Percentiles rank a stretch among this genome's conserved stretches.
Conservation (phyloP, 1,140 invertebrate species). For the Halyomorpha halys region DNA sequence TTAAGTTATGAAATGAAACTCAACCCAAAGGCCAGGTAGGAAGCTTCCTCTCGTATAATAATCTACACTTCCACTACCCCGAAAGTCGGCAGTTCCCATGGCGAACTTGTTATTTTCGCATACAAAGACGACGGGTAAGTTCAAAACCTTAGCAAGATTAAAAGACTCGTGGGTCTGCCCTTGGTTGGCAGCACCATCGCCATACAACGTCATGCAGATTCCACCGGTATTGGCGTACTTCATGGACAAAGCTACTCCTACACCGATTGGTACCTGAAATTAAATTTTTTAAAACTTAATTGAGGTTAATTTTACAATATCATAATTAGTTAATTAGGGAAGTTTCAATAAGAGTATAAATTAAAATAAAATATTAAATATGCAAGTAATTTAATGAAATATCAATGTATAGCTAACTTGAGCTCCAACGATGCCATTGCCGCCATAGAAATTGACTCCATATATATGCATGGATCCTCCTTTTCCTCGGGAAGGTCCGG, state of each 20-base stretch:
- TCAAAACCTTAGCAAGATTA: conserved; percentile 66
- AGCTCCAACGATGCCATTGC: conserved; percentile 97
- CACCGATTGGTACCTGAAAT: conserved; percentile 42
- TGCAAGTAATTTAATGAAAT: conserved; percentile 1
- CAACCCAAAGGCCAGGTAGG: conserved; percentile 45
- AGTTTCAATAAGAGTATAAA: too few relatives aligned
- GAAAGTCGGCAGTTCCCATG: conserved; percentile 61
- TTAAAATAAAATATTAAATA: too few relatives aligned
- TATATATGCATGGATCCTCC: conserved; percentile 94
- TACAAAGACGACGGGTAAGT: conserved; percentile 59
- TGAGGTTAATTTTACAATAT: too few relatives aligned
- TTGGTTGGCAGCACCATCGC: conserved; percentile 67
- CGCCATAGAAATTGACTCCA: conserved; percentile 84
- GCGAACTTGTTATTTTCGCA: conserved; percentile 73
- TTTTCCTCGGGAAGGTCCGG: conserved; percentile 87
- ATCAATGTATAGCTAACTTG: conserved; percentile 60
- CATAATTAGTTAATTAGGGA: too few relatives aligned
- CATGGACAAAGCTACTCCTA: conserved; percentile 56
- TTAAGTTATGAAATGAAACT: too few relatives aligned
- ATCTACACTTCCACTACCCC: conserved; percentile 52
- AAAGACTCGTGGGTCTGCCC: conserved; percentile 42
- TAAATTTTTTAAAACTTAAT: too few relatives aligned
- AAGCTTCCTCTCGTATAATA: conserved; percentile 66
- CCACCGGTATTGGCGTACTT: conserved; percentile 47
- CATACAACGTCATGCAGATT: conserved; percentile 53